Conservation (phyloP, 2,888 invertebrate genomes). For the Barypeithes pellucidus region DNA sequence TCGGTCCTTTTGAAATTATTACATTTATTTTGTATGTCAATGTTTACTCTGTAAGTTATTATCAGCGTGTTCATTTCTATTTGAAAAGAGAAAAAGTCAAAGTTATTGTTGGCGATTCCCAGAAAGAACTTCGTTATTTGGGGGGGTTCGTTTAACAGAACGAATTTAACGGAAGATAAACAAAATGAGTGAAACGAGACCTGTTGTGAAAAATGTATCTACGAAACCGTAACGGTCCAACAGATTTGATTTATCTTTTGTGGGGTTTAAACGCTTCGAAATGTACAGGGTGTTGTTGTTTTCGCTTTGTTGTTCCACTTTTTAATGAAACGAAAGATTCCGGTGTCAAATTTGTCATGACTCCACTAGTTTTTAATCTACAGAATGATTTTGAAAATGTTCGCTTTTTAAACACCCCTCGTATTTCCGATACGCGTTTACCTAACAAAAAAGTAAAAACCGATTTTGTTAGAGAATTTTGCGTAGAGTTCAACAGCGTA, state of each 20-base stretch:
- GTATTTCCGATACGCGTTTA: no score
- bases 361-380: no score
- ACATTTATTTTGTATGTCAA: neutral
- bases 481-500: no score
- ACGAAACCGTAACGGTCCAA: neutral
- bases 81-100: neutral
- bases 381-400: no score
- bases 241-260: constrained; percentile 8
- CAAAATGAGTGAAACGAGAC: constrained; percentile 18
- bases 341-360: no score
- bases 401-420: no score
- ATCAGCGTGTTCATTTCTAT: neutral
- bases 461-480: no score
- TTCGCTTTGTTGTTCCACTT: no score
- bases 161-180: constrained; percentile 26
- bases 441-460: no score
- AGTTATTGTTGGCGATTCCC: constrained; percentile 3
- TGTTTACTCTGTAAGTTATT: neutral
- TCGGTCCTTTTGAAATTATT: neutral
- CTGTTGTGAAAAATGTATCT: constrained; percentile 4
- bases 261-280: neutral
- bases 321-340: no score
- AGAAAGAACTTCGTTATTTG: neutral
- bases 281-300: no score
- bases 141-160: constrained; percentile 5